These are phyloP conservation scores for Dasysyrphus tricinctus DNA, from an alignment of 2,888 invertebrate genomes.

Conservation along the genomic window DNA sequence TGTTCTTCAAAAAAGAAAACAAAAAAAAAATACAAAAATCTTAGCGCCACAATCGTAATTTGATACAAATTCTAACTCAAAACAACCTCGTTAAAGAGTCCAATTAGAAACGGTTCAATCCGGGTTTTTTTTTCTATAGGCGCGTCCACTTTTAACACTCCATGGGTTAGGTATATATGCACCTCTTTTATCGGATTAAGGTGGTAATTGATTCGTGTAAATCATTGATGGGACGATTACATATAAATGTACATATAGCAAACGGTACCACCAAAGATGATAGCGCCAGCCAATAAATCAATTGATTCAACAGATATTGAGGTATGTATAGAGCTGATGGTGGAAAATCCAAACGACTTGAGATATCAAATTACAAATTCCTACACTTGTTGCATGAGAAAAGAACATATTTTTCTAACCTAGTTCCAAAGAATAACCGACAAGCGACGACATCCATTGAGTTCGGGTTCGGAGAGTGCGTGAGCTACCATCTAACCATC, in stretches of 20 bases:
- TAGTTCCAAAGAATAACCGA: conserved; percentile 37
- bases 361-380: conserved; percentile 65
- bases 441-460: conserved; percentile 18
- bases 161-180: neutral
- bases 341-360: conserved; percentile 33
- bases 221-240: conserved; percentile 59
- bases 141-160: conserved; percentile 13
- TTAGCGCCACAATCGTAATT: conserved; percentile 13
- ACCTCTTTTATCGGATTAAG: conserved; percentile 52
- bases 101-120: conserved; percentile 31
- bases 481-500: conserved; percentile 35
- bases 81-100: conserved; percentile 6
- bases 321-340: neutral
- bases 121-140: conserved; percentile 7
- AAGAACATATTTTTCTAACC: conserved; percentile 50
- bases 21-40: neutral
- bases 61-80: conserved; percentile 6
- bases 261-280: conserved; percentile 36
- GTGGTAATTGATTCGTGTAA: conserved; percentile 70
- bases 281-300: conserved; percentile 74
- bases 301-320: conserved; percentile 41
- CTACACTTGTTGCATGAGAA: conserved; percentile 48
- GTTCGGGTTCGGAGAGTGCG: conserved; percentile 12
- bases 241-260: neutral
- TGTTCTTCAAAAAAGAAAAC: neutral